Evolutionary conservation across 2,797 vertebrate genomes (phyloP).

Genomic region (Pangasius larnaudii): DNA sequence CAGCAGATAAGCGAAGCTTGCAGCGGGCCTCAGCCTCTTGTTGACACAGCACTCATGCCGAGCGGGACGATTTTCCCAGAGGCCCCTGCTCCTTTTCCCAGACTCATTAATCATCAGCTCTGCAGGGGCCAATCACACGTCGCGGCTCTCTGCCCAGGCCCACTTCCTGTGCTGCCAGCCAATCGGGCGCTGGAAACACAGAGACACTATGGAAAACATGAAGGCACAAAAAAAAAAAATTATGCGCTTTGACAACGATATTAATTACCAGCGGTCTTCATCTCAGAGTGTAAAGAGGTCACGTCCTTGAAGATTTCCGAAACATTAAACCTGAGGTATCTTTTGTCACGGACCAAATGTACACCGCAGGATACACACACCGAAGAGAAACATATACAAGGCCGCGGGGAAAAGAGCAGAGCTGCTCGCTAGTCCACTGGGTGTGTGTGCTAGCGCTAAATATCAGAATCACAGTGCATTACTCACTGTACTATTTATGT

Average conservation of each 20-base stretch:
- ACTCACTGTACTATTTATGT: not conserved
- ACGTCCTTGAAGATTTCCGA: slow-evolving; percentile 68
- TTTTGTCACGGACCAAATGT: slow-evolving; percentile 66
- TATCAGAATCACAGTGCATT: not conserved
- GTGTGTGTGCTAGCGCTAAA: not conserved
- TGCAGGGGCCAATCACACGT: slow-evolving; percentile 60
- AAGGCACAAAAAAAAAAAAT: slow-evolving; percentile 28
- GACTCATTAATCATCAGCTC: slow-evolving; percentile 68
- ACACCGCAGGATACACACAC: slow-evolving; percentile 47
- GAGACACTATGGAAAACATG: slow-evolving; percentile 32
- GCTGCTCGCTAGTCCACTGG: not conserved
- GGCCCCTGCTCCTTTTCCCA: slow-evolving; percentile 62
- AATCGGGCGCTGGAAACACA: slow-evolving; percentile 14
- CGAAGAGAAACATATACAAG: slow-evolving; percentile 68
- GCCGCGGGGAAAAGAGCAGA: not conserved
- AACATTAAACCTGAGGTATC: slow-evolving; percentile 75
- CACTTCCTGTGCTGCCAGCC: slow-evolving; percentile 50
- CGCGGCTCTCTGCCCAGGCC: slow-evolving; percentile 42
- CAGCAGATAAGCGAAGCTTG: slow-evolving; percentile 27
- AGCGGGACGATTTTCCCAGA: slow-evolving; percentile 48
- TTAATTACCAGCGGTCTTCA: slow-evolving; percentile 65
- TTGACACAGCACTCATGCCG: slow-evolving; percentile 48
- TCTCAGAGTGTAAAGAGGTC: slow-evolving; percentile 51
- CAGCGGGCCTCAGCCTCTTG: slow-evolving; percentile 31
- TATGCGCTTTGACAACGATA: slow-evolving; percentile 52